These are phyloP conservation scores for Suncus etruscus DNA, from an alignment of 2,113 vertebrate genomes.

Conservation along the genomic window DNA sequence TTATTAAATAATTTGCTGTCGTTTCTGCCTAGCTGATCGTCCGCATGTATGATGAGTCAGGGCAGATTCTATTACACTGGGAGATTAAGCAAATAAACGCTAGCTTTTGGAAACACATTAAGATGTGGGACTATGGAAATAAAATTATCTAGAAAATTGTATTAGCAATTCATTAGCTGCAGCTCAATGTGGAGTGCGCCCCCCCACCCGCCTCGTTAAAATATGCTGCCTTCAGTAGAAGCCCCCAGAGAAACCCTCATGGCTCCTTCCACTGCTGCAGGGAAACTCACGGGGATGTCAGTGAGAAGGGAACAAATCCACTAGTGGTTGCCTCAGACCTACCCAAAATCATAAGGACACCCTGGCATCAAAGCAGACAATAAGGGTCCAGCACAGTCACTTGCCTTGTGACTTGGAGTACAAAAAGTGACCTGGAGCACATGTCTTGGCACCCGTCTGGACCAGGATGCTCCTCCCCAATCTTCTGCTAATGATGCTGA, in stretches of 20 bases:
- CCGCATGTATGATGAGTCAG: slow-evolving; percentile 83
- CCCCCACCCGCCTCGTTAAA: neutral
- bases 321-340: neutral
- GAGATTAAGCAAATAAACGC: slow-evolving; percentile 87
- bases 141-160: slow-evolving; percentile 89
- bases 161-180: slow-evolving; percentile 89
- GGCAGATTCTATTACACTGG: slow-evolving; percentile 83
- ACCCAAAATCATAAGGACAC: neutral
- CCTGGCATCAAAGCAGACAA: neutral
- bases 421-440: too few relatives aligned
- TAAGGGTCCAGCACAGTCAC: neutral
- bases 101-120: slow-evolving; percentile 85
- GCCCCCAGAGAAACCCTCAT: neutral
- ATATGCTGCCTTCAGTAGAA: neutral
- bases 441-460: neutral
- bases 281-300: neutral
- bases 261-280: rapidly evolving
- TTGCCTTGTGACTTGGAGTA: neutral
- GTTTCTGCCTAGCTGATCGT: slow-evolving; percentile 84
- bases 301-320: neutral
- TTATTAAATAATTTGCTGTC: slow-evolving; percentile 82
- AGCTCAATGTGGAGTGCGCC: slow-evolving; percentile 63
- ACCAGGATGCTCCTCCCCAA: neutral
- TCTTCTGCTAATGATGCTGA: neutral
- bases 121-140: slow-evolving; percentile 85